These are phyloP conservation scores for Myiopsitta monachus DNA, from an alignment of 2,113 vertebrate genomes.

Conservation along the genomic window DNA sequence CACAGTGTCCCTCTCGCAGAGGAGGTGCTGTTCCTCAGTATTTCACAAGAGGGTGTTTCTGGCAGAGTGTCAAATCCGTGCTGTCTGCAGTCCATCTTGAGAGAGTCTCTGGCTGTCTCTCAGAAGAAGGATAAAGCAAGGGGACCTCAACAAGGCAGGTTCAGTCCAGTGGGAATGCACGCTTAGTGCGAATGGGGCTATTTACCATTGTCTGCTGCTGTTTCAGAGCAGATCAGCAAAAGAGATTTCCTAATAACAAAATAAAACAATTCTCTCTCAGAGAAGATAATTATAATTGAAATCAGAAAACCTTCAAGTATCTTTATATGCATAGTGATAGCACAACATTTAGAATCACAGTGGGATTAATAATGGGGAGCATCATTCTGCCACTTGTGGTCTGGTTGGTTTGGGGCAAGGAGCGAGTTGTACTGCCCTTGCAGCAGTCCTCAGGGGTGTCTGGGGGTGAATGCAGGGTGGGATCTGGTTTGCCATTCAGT, in stretches of 20 bases:
- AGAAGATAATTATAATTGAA: constrained; percentile 75
- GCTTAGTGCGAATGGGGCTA: background rate
- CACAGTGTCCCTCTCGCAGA: rapidly evolving
- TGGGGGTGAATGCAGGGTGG: background rate
- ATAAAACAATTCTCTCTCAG: constrained; percentile 50
- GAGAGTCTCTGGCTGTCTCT: background rate
- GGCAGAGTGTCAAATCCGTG: background rate
- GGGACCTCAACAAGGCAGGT: background rate
- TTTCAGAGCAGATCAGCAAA: constrained; percentile 45
- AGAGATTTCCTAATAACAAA: constrained; percentile 46
- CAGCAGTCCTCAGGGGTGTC: background rate
- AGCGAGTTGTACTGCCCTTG: background rate
- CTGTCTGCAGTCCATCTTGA: background rate
- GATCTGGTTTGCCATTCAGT: background rate
- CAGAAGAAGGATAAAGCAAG: background rate
- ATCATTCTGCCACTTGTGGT: background rate
- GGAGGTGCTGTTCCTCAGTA: background rate
- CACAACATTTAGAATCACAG: constrained; percentile 12
- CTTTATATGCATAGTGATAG: constrained; percentile 48
- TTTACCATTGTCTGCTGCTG: constrained; percentile 22
- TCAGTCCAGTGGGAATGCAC: background rate
- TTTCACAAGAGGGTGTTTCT: background rate
- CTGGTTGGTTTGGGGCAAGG: background rate
- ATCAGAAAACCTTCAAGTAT: constrained; percentile 68
- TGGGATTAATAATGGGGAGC: constrained; percentile 12